Evolutionary conservation across 2,888 invertebrate genomes (phyloP).

Genomic region (Erannis defoliaria): DNA sequence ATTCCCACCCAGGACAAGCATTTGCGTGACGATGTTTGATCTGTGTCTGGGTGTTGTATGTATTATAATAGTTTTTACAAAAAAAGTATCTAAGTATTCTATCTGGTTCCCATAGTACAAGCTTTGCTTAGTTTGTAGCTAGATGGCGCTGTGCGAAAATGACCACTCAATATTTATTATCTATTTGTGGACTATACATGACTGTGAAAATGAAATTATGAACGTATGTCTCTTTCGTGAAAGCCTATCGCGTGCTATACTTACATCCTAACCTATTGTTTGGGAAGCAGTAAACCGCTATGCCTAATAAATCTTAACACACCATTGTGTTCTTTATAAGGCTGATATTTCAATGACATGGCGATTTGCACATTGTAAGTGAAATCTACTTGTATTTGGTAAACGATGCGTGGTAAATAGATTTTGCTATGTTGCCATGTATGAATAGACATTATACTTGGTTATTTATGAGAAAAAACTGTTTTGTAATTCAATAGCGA

Average conservation of each 20-base stretch:
- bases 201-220: neutral
- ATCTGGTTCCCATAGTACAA: too few species aligned
- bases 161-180: too few species aligned
- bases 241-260: slow-evolving; percentile 8
- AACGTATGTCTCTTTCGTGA: neutral
- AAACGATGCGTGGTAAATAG: slow-evolving; percentile 50
- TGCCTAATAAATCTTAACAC: slow-evolving; percentile 67
- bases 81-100: too few species aligned
- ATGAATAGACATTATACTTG: slow-evolving; percentile 21
- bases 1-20: too few species aligned
- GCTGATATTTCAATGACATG: slow-evolving; percentile 57
- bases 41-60: too few species aligned
- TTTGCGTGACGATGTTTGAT: too few species aligned
- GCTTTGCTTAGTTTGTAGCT: too few species aligned
- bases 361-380: slow-evolving; percentile 52
- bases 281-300: slow-evolving; percentile 58
- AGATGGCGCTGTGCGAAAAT: too few species aligned
- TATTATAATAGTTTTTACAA: too few species aligned
- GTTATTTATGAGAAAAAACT: slow-evolving; percentile 30
- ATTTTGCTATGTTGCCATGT: slow-evolving; percentile 37
- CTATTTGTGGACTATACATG: neutral
- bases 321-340: slow-evolving; percentile 68
- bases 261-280: slow-evolving; percentile 52
- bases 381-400: slow-evolving; percentile 55
- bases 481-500: slow-evolving; percentile 28